A percentile compares a stretch with the other conserved stretches of the same genome.
Evolutionary conservation across 1,140 invertebrate genomes (phyloP).

Genomic region (Mercenaria mercenaria): DNA sequence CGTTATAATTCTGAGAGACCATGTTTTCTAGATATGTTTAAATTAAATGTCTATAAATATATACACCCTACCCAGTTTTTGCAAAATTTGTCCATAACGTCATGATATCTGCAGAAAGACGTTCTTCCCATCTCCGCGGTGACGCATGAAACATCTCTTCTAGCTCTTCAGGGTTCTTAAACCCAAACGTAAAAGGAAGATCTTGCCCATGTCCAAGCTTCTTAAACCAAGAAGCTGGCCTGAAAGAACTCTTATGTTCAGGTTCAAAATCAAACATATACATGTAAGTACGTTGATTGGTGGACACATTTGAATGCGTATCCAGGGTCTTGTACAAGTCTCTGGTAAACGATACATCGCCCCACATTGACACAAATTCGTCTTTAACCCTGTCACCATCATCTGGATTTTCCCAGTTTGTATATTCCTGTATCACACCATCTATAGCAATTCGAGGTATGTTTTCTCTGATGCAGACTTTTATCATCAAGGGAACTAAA

Average conservation of each 20-base stretch:
- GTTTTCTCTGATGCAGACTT: not conserved
- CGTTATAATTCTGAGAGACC: not conserved
- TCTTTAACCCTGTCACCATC: not conserved
- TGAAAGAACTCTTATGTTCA: not conserved
- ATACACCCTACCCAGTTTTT: conserved; percentile 23
- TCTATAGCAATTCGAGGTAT: not conserved
- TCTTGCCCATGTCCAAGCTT: not conserved
- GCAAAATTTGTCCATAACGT: conserved; percentile 21
- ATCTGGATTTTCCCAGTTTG: conserved; percentile 44
- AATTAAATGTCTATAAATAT: too few species aligned
- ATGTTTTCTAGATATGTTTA: not conserved
- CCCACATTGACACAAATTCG: not conserved
- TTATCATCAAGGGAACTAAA: not conserved
- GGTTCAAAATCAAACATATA: not conserved
- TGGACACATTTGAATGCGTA: not conserved
- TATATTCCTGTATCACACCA: not conserved
- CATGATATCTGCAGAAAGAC: not conserved
- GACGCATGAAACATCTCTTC: not conserved
- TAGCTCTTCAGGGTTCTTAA: not conserved
- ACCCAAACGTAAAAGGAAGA: conserved; percentile 3
- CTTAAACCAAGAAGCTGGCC: not conserved
- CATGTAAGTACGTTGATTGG: not conserved
- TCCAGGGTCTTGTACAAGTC: not conserved
- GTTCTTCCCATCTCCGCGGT: not conserved
- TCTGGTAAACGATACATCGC: not conserved